Evolutionary conservation across 2,888 invertebrate genomes (phyloP).

Genomic region (Hemaris fuciformis): DNA sequence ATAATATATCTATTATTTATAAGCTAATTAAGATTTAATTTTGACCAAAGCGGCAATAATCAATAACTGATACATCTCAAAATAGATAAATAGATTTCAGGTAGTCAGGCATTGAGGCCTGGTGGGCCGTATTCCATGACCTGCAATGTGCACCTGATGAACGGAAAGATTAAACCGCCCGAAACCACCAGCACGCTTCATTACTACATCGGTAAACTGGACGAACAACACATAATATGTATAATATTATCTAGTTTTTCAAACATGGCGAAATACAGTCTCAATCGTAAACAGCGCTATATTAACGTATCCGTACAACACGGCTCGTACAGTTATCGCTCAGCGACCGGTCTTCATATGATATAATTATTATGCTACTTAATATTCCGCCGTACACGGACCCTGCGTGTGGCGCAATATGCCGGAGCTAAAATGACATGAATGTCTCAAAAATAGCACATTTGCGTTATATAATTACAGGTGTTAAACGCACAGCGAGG

Average conservation of each 20-base stretch:
- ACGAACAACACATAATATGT: not conserved
- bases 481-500: not conserved
- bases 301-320: not conserved
- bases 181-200: not conserved
- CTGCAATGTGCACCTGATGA: not conserved
- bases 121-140: too few relatives aligned
- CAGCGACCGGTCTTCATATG: not conserved
- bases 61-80: too few relatives aligned
- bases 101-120: too few relatives aligned
- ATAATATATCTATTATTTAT: too few relatives aligned
- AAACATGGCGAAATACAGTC: not conserved
- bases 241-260: not conserved
- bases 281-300: not conserved
- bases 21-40: too few relatives aligned
- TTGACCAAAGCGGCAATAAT: too few relatives aligned
- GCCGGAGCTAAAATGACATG: not conserved
- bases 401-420: not conserved
- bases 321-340: not conserved
- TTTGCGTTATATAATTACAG: not conserved
- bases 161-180: not conserved
- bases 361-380: slow-evolving; percentile 12
- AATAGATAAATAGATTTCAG: too few relatives aligned
- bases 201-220: not conserved
- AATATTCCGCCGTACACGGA: not conserved
- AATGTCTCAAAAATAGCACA: not conserved